Base-by-base conservation (phyloP, 1,140 invertebrate genomes). In the Calephelis nemesis region DNA sequence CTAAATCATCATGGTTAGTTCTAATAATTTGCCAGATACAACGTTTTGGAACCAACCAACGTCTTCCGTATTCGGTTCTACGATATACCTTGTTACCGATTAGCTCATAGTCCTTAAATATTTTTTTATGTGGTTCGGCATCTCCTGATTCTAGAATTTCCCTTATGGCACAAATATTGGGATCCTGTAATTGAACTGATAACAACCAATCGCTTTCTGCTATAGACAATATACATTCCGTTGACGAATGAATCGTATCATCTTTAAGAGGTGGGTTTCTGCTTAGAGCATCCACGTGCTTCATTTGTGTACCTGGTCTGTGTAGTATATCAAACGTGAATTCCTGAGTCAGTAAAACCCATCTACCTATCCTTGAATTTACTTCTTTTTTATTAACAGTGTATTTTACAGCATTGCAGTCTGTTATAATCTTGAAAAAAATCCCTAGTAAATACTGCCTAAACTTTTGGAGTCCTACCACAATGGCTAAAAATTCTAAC, bases 241-340 rank as follows among this genome's bases (percentile, higher is more conserved):
- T 10, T 67, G 15, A 48, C 7, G 45, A 48, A 19, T n/a, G 8
- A 47, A 5, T 7, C 13, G 47, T 12, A 12, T 30, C n/a, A 12
- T 49, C 11, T 19, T 19, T 19, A 19, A 19, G 15, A 45, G 54
- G 10, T 0, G 79, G 77, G 60, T 84, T 78, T 6, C 85, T 62
- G 49, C 85, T 88, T 0, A 89, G 67, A 0, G 85, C 83, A 68
- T 92, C 88, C 0, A 83, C 15, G 15, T 19, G 15, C 1, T 19
- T 0, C 15, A 19, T 19, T 19, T 19, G 15, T 19, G 15, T 19
- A 19, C 15, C 15, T 19, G 15, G 15, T 19, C 15, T 19, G 15
- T 19, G 15, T 19, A 85, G 62, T 89, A 84, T 42, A 72, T 66
- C 81, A 88, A 87, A 48, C 69, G 74, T 9, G 47, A 65, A 19